Conservation (phyloP, 2,888 invertebrate species). For the Drosophila mimica region DNA sequence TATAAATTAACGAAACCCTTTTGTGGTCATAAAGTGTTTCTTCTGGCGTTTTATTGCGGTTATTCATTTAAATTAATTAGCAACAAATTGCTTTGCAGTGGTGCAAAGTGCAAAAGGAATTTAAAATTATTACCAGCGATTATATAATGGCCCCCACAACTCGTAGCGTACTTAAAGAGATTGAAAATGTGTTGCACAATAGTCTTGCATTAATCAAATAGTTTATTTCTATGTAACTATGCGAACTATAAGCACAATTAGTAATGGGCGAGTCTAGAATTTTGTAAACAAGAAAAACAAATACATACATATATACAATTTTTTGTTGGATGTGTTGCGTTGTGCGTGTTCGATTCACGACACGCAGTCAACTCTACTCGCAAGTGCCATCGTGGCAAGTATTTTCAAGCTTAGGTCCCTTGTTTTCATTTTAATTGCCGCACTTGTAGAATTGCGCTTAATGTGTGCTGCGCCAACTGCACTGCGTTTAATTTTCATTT, state of each 20-base stretch:
- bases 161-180: constrained; percentile 1
- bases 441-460: constrained; percentile 31
- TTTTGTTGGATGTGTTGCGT: not conserved
- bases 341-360: not conserved
- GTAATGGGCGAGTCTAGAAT: not conserved
- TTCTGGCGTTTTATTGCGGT: constrained; percentile 59
- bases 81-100: constrained; percentile 28
- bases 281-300: not conserved
- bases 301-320: no score
- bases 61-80: constrained; percentile 69
- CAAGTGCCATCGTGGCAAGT: constrained; percentile 4
- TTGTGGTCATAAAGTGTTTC: constrained; percentile 56
- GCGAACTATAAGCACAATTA: not conserved
- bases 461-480: constrained; percentile 35
- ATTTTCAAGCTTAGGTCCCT: constrained; percentile 13
- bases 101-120: constrained; percentile 2
- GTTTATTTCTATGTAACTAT: constrained; percentile 2
- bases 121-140: constrained; percentile 23
- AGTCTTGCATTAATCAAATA: constrained; percentile 14
- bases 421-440: constrained; percentile 54
- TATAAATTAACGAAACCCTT: constrained; percentile 37
- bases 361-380: not conserved
- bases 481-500: constrained; percentile 54
- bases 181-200: not conserved
- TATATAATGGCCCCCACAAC: constrained; percentile 18